phyloP scores from a whole-genome alignment of 2,113 vertebrate species.

The Sialia sialis region DNA sequence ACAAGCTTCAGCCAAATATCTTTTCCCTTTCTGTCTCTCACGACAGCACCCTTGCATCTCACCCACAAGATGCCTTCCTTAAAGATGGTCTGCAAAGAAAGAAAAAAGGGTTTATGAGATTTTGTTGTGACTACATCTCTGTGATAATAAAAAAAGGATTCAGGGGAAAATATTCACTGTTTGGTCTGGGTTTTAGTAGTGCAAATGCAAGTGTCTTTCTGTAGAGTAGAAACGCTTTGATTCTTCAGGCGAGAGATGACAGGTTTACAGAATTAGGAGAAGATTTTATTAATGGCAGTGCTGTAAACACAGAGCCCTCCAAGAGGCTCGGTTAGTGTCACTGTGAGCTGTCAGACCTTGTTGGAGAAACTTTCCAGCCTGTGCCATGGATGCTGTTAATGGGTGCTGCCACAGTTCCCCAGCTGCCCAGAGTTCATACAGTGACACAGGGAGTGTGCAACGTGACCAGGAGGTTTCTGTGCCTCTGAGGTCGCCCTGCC shows the following conservation, averaged over 20 bases:
- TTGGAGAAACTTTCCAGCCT: not conserved
- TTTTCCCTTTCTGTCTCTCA: not conserved
- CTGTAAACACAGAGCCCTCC: conserved; percentile 36
- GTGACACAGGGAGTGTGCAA: rapidly evolving
- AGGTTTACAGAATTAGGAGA: conserved; percentile 44
- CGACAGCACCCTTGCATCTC: not conserved
- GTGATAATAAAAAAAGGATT: not conserved
- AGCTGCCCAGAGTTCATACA: not conserved
- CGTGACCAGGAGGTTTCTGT: rapidly evolving
- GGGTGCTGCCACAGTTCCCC: not conserved
- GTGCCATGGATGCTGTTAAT: not conserved
- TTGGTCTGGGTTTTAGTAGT: conserved; percentile 25
- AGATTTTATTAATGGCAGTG: conserved; percentile 18
- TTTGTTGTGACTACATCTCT: not conserved
- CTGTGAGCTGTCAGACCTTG: not conserved
- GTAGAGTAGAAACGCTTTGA: conserved; percentile 40
- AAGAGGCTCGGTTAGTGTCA: not conserved
- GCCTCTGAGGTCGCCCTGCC: not conserved
- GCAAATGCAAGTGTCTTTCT: conserved; percentile 37
- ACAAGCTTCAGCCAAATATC: not conserved
- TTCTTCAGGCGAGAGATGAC: not conserved
- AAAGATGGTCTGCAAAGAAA: not conserved
- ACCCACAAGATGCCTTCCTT: not conserved
- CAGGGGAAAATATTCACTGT: not conserved
- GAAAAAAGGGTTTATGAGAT: not conserved